These are phyloP conservation scores for Carapus acus DNA, from an alignment of 2,797 vertebrate genomes.

Conservation along the genomic window DNA sequence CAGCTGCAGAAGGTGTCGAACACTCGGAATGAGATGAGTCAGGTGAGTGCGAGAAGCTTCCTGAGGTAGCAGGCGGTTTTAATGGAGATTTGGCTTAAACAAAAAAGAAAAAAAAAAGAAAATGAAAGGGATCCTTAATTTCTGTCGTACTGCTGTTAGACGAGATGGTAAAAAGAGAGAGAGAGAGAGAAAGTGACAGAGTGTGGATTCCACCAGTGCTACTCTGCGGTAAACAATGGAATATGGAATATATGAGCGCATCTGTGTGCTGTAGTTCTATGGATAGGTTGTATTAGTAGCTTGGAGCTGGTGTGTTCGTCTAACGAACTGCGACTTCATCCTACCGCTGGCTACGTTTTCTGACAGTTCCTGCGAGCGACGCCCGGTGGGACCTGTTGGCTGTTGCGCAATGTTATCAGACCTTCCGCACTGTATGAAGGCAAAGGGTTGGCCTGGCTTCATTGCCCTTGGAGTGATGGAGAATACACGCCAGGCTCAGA, in stretches of 20 bases:
- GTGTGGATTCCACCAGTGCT: conserved; percentile 15
- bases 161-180: conserved; percentile 4
- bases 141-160: conserved; percentile 24
- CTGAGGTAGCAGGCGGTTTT: conserved; percentile 64
- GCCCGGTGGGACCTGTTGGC: conserved; percentile 30
- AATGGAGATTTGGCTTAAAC: conserved; percentile 35
- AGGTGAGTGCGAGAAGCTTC: conserved; percentile 27
- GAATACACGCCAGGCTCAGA: conserved; percentile 1
- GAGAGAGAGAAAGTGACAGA: no score
- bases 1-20: conserved; percentile 5
- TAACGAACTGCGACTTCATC: conserved; percentile 21
- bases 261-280: conserved; percentile 8
- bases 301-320: conserved; percentile 1
- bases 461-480: conserved; percentile 16
- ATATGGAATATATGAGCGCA: conserved; percentile 10
- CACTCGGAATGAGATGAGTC: conserved; percentile 25
- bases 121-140: conserved; percentile 1
- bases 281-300: conserved; percentile 11
- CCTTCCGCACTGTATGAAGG: conserved; percentile 10
- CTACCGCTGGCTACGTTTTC: conserved; percentile 28
- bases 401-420: conserved; percentile 32
- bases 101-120: conserved; percentile 5
- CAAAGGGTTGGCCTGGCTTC: background rate
- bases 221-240: conserved; percentile 20
- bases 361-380: conserved; percentile 15